Percentiles rank a stretch among this genome's conserved stretches.
Evolutionary conservation across 2,888 invertebrate species (phyloP).

Genomic region (Lasioglossum calceatum): DNA sequence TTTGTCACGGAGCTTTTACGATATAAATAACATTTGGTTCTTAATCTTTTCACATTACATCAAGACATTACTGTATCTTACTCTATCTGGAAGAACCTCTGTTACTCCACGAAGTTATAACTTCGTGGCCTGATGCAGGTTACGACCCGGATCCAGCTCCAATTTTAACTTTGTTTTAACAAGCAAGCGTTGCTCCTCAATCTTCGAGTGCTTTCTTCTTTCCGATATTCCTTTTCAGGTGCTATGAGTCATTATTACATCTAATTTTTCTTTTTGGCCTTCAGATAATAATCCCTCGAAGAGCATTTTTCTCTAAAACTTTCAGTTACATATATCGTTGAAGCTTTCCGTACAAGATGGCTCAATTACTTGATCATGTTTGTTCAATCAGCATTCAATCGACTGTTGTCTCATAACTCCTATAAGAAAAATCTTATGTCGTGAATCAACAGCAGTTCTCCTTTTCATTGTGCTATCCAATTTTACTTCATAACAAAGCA

Average conservation of each 20-base stretch:
- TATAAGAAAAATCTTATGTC: not conserved
- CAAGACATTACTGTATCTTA: too few species aligned
- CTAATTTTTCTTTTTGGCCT: not conserved
- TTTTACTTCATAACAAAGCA: not conserved
- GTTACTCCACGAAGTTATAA: not conserved
- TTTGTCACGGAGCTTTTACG: not conserved
- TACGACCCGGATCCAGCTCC: not conserved
- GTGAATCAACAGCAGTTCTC: not conserved
- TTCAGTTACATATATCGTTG: too few species aligned
- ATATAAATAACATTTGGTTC: not conserved
- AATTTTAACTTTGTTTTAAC: not conserved
- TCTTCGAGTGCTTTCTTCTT: not conserved
- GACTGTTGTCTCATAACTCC: not conserved
- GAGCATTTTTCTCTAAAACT: too few species aligned
- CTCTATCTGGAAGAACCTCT: not conserved
- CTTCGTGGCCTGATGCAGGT: not conserved
- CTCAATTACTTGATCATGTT: not conserved
- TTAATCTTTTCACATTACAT: not conserved
- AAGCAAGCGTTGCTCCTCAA: not conserved
- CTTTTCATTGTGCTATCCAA: not conserved
- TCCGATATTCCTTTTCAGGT: not conserved
- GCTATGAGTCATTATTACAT: not conserved
- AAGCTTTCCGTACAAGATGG: not conserved
- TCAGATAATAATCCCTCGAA: not conserved
- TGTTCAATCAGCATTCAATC: not conserved